Percentiles rank a stretch among this genome's conserved stretches.
phyloP scores from a whole-genome alignment of 2,888 invertebrate species.

The Drosophila prostipennis region DNA sequence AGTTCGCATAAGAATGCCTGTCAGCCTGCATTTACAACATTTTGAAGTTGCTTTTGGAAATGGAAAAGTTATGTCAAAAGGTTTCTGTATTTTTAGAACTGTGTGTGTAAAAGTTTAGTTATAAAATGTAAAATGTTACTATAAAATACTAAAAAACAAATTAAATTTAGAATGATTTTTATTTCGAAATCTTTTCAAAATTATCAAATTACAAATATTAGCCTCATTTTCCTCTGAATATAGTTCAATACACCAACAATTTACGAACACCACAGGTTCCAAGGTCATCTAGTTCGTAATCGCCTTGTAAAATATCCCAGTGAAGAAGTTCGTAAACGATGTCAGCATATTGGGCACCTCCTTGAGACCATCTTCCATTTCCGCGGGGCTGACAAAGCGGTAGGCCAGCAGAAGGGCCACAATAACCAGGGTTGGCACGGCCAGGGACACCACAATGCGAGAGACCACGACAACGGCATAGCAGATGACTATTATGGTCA shows the following conservation, averaged over 20 bases:
- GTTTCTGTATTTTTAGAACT: neutral
- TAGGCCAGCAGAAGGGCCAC: constrained; percentile 11
- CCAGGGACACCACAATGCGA: constrained; percentile 23
- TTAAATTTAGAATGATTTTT: neutral
- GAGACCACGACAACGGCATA: constrained; percentile 15
- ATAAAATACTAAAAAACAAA: too few species aligned
- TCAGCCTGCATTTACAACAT: too few species aligned
- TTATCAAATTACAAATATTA: neutral
- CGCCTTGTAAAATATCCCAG: neutral
- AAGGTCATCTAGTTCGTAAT: neutral
- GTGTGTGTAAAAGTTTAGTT: too few species aligned
- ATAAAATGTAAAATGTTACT: too few species aligned
- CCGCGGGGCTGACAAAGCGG: constrained; percentile 3
- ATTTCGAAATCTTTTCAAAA: neutral
- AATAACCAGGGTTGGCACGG: constrained; percentile 5
- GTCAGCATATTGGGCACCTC: neutral
- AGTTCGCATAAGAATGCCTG: neutral
- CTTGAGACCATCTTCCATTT: constrained; percentile 4
- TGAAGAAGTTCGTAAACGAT: neutral
- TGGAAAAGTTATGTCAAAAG: neutral
- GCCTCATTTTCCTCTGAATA: neutral
- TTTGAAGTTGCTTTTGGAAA: neutral
- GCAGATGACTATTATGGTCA: constrained; percentile 12
- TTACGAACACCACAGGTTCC: too few species aligned
- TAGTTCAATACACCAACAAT: neutral